Evolutionary conservation across 2,888 invertebrate genomes (phyloP).

Genomic region (Eupithecia centaureata): DNA sequence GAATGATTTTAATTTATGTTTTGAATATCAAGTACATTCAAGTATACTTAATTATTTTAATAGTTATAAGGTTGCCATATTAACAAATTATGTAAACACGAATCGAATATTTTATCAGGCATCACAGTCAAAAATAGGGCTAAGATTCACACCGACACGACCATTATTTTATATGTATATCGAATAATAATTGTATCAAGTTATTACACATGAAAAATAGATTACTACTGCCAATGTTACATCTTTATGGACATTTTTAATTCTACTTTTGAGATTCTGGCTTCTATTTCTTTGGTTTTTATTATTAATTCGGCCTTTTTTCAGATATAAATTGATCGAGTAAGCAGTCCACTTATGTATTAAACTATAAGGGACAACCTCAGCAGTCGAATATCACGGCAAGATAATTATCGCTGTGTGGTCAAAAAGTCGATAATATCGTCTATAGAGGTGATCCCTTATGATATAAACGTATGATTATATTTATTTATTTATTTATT

Average conservation of each 20-base stretch:
- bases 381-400: neutral
- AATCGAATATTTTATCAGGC: constrained; percentile 43
- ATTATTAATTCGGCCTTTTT: neutral
- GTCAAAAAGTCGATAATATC: neutral
- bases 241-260: constrained; percentile 2
- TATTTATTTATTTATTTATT: no score
- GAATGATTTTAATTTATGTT: no score
- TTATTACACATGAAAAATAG: constrained; percentile 25
- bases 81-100: constrained; percentile 29
- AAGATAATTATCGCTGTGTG: neutral
- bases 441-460: neutral
- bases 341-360: neutral
- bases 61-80: neutral
- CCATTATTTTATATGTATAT: constrained; percentile 29
- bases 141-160: constrained; percentile 49
- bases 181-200: constrained; percentile 6
- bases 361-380: neutral
- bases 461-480: neutral
- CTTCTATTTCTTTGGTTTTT: constrained; percentile 2
- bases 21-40: no score
- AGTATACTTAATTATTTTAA: neutral
- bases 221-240: constrained; percentile 18
- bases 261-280: constrained; percentile 5
- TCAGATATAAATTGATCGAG: neutral
- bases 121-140: constrained; percentile 61